These are phyloP conservation scores for Heteronetta atricapilla DNA, from an alignment of 2,113 vertebrate genomes.

Conservation along the genomic window DNA sequence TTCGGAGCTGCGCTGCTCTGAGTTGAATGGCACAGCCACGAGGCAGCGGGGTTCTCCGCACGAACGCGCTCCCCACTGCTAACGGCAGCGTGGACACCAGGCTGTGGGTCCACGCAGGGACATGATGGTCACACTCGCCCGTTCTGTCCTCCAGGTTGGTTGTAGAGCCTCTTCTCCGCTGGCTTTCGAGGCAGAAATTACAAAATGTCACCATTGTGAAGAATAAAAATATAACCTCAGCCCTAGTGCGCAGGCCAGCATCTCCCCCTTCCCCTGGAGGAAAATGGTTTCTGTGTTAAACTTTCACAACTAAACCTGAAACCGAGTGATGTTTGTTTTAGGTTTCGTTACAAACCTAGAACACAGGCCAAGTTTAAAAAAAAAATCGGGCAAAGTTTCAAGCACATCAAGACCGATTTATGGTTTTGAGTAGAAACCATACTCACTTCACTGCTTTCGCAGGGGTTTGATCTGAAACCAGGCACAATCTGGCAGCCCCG, in stretches of 20 bases:
- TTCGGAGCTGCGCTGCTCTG: background rate
- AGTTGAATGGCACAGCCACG: background rate
- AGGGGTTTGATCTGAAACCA: slow-evolving; percentile 56
- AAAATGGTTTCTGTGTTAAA: slow-evolving; percentile 65
- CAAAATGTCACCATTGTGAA: background rate
- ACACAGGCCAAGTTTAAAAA: slow-evolving; percentile 33
- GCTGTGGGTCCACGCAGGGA: background rate
- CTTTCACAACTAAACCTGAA: slow-evolving; percentile 61
- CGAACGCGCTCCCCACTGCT: background rate
- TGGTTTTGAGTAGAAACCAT: slow-evolving; percentile 60
- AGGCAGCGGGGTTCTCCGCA: background rate
- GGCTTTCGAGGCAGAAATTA: slow-evolving; percentile 28
- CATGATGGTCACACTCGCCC: background rate
- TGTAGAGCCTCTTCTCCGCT: background rate
- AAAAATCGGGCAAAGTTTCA: slow-evolving; percentile 14
- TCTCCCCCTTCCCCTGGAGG: background rate
- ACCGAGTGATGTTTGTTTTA: slow-evolving; percentile 61
- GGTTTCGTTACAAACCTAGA: slow-evolving; percentile 64
- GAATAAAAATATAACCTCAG: background rate
- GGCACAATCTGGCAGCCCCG: slow-evolving; percentile 29
- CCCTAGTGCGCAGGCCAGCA: background rate
- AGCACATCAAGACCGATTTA: slow-evolving; percentile 53
- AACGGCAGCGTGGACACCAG: background rate
- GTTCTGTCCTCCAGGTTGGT: background rate
- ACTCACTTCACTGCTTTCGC: slow-evolving; percentile 43